Percentiles rank a stretch among this genome's conserved stretches.
phyloP scores from a whole-genome alignment of 2,113 vertebrate genomes.

The Dryoscopus gambensis region DNA sequence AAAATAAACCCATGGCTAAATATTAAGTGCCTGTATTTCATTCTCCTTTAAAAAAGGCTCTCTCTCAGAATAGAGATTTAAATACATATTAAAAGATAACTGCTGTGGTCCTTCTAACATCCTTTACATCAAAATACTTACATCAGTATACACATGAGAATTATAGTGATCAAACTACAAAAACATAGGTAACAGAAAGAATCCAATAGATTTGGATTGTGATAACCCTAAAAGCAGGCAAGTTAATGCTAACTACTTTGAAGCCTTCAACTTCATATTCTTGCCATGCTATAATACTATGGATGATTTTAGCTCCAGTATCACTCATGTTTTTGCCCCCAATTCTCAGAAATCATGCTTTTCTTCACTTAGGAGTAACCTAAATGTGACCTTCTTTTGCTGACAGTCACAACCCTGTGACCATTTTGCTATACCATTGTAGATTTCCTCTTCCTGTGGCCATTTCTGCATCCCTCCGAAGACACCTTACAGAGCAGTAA shows the following conservation, averaged over 20 bases:
- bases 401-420: not conserved
- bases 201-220: not conserved
- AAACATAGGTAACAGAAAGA: not conserved
- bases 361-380: not conserved
- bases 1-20: not conserved
- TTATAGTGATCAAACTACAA: not conserved
- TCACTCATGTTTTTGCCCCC: not conserved
- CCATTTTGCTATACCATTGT: not conserved
- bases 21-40: not conserved
- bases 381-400: not conserved
- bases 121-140: not conserved
- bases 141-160: not conserved
- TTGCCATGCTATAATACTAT: not conserved
- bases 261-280: not conserved
- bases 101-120: not conserved
- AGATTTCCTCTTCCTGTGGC: not conserved
- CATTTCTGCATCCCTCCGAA: not conserved
- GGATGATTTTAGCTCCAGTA: not conserved
- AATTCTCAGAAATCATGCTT: not conserved
- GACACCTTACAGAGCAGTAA: not conserved
- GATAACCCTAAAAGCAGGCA: not conserved
- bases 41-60: not conserved
- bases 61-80: not conserved
- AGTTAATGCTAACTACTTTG: not conserved
- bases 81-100: not conserved